A percentile compares a stretch with the other conserved stretches of the same genome.
Conservation (phyloP, 2,797 vertebrate species). For the Pseudocheirus occidentalis region DNA sequence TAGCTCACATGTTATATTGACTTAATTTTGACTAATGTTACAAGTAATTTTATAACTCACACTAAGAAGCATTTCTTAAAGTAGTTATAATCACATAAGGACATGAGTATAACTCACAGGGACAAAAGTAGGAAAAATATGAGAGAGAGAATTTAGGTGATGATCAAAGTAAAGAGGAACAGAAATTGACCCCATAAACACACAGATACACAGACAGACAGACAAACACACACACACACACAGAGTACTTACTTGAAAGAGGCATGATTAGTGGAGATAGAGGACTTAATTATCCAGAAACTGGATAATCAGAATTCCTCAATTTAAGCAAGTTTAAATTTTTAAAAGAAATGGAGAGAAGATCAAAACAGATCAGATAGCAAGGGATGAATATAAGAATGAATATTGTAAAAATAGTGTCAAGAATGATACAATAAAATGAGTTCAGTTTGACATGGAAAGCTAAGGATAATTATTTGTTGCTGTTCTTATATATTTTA, state of each 20-base stretch:
- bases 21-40: not conserved
- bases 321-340: not conserved
- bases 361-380: not conserved
- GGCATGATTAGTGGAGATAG: not conserved
- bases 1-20: not conserved
- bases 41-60: not conserved
- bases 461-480: not conserved
- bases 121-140: not conserved
- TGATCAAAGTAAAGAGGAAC: not conserved
- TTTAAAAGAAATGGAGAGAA: not conserved
- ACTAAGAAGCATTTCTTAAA: not conserved
- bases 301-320: not conserved
- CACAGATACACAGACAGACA: not conserved
- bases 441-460: not conserved
- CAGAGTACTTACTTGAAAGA: not conserved
- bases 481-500: not conserved
- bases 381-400: not conserved
- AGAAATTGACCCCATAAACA: not conserved
- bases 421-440: not conserved
- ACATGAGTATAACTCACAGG: not conserved
- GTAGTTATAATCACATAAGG: not conserved
- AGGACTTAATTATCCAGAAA: not conserved
- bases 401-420: not conserved
- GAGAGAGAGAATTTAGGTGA: not conserved
- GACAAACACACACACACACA: not conserved